Percentiles rank a stretch among this genome's conserved stretches.
Conservation (phyloP, 2,888 invertebrate species). For the Harpalus rufipes region DNA sequence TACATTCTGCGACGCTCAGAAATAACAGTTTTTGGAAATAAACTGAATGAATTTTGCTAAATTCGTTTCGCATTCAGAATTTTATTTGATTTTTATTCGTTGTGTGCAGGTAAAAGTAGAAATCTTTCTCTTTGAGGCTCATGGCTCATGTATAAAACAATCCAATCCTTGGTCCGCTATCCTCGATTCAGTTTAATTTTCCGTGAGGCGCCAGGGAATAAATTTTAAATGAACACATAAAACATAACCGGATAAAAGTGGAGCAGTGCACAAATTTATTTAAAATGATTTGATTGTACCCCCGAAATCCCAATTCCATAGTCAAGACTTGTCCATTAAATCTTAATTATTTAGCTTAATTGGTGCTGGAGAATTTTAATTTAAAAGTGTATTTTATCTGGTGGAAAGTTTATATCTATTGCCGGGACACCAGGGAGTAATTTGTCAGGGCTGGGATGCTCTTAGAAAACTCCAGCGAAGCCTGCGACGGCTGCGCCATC, state of each 20-base stretch:
- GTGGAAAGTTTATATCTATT: slow-evolving; percentile 57
- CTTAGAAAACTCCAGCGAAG: slow-evolving; percentile 19
- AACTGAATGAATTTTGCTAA: no score
- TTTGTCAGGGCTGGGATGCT: slow-evolving; percentile 48
- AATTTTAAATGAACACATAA: slow-evolving; percentile 47
- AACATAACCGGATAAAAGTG: slow-evolving; percentile 42
- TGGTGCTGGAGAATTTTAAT: slow-evolving; percentile 61
- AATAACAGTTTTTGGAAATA: no score
- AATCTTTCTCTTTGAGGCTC: background rate
- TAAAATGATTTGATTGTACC: slow-evolving; percentile 48
- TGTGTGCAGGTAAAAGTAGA: background rate
- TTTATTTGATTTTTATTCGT: background rate
- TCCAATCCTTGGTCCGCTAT: slow-evolving; percentile 3
- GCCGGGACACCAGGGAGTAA: slow-evolving; percentile 44
- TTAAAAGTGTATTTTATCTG: slow-evolving; percentile 62
- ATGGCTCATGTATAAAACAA: slow-evolving; percentile 6
- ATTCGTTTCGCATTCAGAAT: no score
- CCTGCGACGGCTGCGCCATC: slow-evolving; percentile 44
- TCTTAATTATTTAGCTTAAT: slow-evolving; percentile 63
- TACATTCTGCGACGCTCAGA: no score
- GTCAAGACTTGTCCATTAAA: slow-evolving; percentile 52
- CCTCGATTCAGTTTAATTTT: slow-evolving; percentile 30
- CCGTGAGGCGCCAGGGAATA: slow-evolving; percentile 2
- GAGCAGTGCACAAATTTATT: slow-evolving; percentile 37
- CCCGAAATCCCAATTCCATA: slow-evolving; percentile 37